These are phyloP conservation scores for Andrena hattorfiana DNA, from an alignment of 2,888 invertebrate species.

Conservation along the genomic window DNA sequence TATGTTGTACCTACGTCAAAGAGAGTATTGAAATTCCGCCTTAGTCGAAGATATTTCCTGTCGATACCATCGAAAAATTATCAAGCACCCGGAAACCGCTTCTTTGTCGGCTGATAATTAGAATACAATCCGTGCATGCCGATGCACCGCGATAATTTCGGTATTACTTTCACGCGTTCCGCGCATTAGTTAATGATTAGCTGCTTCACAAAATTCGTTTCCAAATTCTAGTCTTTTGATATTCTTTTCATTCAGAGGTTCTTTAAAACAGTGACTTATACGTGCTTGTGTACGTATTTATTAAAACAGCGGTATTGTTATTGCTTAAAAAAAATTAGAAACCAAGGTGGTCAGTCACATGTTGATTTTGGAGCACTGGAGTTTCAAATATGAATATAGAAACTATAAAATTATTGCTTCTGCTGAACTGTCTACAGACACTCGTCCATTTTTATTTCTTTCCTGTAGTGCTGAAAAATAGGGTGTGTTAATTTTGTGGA, in stretches of 20 bases:
- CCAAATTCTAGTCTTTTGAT: background rate
- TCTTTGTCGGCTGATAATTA: slow-evolving; percentile 54
- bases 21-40: slow-evolving; percentile 41
- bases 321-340: too few species aligned
- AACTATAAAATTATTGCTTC: too few species aligned
- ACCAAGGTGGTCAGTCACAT: too few species aligned
- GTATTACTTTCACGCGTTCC: slow-evolving; percentile 17
- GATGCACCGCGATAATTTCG: slow-evolving; percentile 30
- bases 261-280: background rate
- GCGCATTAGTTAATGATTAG: slow-evolving; percentile 2
- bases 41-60: slow-evolving; percentile 41
- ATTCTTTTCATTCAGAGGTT: background rate
- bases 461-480: too few species aligned
- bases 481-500: too few species aligned
- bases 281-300: background rate
- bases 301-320: background rate
- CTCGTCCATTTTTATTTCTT: too few species aligned
- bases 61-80: slow-evolving; percentile 45
- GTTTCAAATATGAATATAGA: too few species aligned
- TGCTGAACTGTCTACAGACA: too few species aligned
- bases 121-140: slow-evolving; percentile 48
- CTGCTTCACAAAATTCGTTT: slow-evolving; percentile 7
- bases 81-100: slow-evolving; percentile 37
- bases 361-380: too few species aligned
- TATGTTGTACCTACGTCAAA: background rate